phyloP scores from a whole-genome alignment of 1,140 invertebrate species.

The Ceratina japonica region DNA sequence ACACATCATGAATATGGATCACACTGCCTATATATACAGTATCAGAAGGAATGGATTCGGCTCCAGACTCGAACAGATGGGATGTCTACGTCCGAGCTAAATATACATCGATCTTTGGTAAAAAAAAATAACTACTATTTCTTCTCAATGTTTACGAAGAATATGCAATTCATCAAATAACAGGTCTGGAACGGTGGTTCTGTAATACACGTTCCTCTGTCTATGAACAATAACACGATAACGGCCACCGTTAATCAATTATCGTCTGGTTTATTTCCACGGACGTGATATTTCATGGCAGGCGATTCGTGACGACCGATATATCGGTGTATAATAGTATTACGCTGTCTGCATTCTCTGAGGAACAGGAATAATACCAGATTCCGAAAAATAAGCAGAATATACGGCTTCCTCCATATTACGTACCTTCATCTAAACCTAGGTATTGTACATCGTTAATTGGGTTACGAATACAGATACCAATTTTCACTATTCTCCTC shows the following conservation, averaged over 20 bases:
- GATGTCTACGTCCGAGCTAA: no score
- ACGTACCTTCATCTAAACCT: no score
- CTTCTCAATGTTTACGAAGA: no score
- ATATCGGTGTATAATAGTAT: constrained; percentile 7
- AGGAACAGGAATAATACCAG: not conserved
- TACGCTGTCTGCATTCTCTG: not conserved
- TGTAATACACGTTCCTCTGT: no score
- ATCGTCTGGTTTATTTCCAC: constrained; percentile 36
- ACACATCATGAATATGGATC: constrained; percentile 13
- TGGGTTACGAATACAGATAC: not conserved
- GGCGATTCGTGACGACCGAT: not conserved
- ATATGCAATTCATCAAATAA: no score
- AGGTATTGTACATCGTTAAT: no score
- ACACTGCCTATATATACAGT: not conserved
- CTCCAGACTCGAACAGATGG: no score
- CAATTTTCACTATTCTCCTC: not conserved
- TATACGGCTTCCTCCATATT: not conserved
- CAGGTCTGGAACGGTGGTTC: no score
- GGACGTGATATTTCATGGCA: constrained; percentile 27
- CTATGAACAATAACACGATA: constrained; percentile 25
- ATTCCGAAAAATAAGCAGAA: not conserved
- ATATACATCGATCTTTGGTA: no score
- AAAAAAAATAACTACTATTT: no score
- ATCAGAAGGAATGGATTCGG: no score
- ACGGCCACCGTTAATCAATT: constrained; percentile 22